phyloP scores from a whole-genome alignment of 2,888 invertebrate genomes.

The Carabus problematicus region DNA sequence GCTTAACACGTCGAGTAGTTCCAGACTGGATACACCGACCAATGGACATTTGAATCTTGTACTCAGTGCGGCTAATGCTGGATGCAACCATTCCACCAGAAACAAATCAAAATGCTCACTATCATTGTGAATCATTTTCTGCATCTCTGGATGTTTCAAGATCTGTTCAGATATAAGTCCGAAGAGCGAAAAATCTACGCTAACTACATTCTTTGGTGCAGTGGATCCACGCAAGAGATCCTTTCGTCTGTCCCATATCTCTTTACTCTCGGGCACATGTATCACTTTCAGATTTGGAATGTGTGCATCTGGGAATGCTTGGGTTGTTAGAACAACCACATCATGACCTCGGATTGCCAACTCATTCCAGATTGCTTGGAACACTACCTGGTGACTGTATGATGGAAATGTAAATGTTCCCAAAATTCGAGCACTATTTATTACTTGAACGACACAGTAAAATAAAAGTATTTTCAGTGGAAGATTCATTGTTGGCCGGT shows the following conservation, averaged over 20 bases:
- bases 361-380: slow-evolving; percentile 58
- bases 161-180: slow-evolving; percentile 43
- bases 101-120: slow-evolving; percentile 65
- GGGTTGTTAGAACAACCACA: slow-evolving; percentile 59
- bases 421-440: slow-evolving; percentile 56
- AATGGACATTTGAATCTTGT: slow-evolving; percentile 64
- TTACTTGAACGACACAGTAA: no score
- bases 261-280: slow-evolving; percentile 48
- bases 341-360: slow-evolving; percentile 60
- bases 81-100: slow-evolving; percentile 64
- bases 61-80: slow-evolving; percentile 62
- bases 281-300: slow-evolving; percentile 58
- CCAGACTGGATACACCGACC: slow-evolving; percentile 63
- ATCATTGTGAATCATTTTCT: slow-evolving; percentile 50
- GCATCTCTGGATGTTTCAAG: slow-evolving; percentile 45
- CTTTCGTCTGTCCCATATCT: slow-evolving; percentile 7
- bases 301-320: slow-evolving; percentile 57
- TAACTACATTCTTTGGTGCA: slow-evolving; percentile 15
- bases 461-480: no score
- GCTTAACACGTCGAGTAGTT: slow-evolving; percentile 61
- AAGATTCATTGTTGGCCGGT: no score
- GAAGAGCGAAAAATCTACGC: slow-evolving; percentile 46
- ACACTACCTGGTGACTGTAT: slow-evolving; percentile 61
- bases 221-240: background rate
- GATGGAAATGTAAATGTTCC: slow-evolving; percentile 58